phyloP scores from a whole-genome alignment of 2,113 vertebrate genomes.

The Osmerus eperlanus region DNA sequence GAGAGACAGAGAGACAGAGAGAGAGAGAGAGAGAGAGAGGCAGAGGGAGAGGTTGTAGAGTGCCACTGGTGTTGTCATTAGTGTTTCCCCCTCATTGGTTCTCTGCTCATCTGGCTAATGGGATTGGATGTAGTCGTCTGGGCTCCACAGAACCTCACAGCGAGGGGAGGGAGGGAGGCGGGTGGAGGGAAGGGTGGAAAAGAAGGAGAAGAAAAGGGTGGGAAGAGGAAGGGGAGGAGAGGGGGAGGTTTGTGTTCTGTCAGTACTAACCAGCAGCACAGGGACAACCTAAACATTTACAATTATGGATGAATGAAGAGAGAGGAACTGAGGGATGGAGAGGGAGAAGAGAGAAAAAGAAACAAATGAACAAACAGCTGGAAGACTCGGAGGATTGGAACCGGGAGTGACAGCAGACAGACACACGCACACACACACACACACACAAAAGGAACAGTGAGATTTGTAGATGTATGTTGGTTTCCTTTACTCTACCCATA shows the following conservation, averaged over 20 bases:
- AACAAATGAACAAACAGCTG: background rate
- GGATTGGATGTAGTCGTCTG: conserved; percentile 58
- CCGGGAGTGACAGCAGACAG: background rate
- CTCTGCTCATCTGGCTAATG: conserved; percentile 69
- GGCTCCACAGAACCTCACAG: conserved; percentile 24
- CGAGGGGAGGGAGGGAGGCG: too few relatives aligned
- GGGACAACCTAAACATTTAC: background rate
- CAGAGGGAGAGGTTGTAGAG: conserved; percentile 3
- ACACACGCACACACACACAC: background rate
- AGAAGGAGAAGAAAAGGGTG: conserved; percentile 20
- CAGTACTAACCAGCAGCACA: conserved; percentile 13
- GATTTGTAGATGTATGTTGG: background rate
- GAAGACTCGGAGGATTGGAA: background rate
- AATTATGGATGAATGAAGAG: background rate
- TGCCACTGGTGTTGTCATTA: conserved; percentile 53
- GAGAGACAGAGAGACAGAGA: conserved; percentile 19
- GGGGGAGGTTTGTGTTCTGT: conserved; percentile 28
- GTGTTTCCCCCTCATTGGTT: conserved; percentile 65
- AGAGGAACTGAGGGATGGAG: conserved; percentile 16
- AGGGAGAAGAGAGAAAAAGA: conserved; percentile 1
- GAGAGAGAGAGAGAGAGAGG: conserved; percentile 1
- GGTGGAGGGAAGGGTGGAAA: background rate
- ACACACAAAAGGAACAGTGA: background rate
- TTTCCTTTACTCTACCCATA: background rate
- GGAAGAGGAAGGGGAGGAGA: conserved; percentile 7